A percentile compares a stretch with the other conserved stretches of the same genome.
Conservation (phyloP, 2,113 vertebrate genomes). For the Antigone vipio region DNA sequence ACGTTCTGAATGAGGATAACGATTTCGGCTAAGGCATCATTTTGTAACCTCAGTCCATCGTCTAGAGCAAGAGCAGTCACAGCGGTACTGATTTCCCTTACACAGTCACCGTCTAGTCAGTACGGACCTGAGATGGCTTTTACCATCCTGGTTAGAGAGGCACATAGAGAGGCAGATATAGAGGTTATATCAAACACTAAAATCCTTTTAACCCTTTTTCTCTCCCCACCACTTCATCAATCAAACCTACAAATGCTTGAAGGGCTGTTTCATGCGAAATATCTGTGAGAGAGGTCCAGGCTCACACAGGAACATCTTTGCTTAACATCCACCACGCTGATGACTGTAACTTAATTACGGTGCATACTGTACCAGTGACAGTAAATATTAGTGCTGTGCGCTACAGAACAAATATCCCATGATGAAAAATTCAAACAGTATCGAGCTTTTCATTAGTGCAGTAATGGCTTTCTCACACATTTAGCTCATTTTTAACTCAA, state of each 20-base stretch:
- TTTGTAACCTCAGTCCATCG: background rate
- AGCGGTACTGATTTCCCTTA: background rate
- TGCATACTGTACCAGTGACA: background rate
- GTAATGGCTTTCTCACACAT: constrained; percentile 62
- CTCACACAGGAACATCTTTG: background rate
- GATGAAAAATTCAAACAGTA: constrained; percentile 65
- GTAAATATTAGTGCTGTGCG: constrained; percentile 65
- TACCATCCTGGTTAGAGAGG: background rate
- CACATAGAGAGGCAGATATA: background rate
- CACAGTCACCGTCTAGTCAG: background rate
- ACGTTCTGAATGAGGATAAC: fast-evolving
- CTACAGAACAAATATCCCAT: constrained; percentile 56
- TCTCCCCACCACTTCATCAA: background rate
- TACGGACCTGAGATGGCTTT: background rate
- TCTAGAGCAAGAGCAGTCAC: background rate
- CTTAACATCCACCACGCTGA: constrained; percentile 10
- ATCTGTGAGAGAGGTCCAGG: background rate
- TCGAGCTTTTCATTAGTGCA: constrained; percentile 61
- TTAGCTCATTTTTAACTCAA: constrained; percentile 65
- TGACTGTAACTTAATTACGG: constrained; percentile 51
- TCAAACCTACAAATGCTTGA: background rate
- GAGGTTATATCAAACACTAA: background rate
- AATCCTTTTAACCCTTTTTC: background rate
- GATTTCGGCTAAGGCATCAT: background rate
- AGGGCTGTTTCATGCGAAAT: background rate